A percentile compares a stretch with the other conserved stretches of the same genome.
phyloP scores from a whole-genome alignment of 2,888 invertebrate species.

The Ichneumoninae sp. region DNA sequence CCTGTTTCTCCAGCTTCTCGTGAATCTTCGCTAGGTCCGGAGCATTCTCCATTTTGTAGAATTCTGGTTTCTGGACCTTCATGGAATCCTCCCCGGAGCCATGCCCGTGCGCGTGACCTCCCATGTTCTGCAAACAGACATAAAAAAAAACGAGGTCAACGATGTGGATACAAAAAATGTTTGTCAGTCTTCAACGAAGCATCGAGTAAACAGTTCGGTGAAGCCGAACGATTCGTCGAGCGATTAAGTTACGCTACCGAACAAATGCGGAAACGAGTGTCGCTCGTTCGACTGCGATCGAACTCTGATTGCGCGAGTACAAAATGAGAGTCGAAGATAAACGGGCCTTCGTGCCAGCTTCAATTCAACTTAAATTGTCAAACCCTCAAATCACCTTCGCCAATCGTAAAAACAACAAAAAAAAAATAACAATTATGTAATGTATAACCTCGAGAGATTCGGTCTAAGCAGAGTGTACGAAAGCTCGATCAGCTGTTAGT shows the following conservation, averaged over 20 bases:
- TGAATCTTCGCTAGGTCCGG: conserved; percentile 88
- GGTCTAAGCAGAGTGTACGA: neutral
- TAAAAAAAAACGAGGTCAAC: neutral
- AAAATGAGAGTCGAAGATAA: no score
- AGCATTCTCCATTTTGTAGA: conserved; percentile 90
- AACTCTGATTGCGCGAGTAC: neutral
- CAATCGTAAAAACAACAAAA: neutral
- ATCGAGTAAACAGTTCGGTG: neutral
- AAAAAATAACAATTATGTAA: conserved; percentile 56
- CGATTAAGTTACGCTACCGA: neutral
- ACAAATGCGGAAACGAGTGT: neutral
- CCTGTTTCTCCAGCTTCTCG: conserved; percentile 88
- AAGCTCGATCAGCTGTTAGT: conserved; percentile 2
- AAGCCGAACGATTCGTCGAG: neutral
- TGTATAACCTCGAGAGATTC: conserved; percentile 55
- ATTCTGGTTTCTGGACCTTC: conserved; percentile 89
- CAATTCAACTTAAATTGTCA: neutral
- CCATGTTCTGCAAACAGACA: conserved; percentile 80
- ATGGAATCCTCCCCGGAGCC: conserved; percentile 77
- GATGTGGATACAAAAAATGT: neutral
- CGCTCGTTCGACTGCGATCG: no score
- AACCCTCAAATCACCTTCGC: neutral
- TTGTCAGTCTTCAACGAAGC: neutral
- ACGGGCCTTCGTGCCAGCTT: no score
- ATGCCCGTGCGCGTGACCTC: conserved; percentile 82